Base-by-base conservation (phyloP, 2,888 invertebrate genomes). In the Mesoligia furuncula region DNA sequence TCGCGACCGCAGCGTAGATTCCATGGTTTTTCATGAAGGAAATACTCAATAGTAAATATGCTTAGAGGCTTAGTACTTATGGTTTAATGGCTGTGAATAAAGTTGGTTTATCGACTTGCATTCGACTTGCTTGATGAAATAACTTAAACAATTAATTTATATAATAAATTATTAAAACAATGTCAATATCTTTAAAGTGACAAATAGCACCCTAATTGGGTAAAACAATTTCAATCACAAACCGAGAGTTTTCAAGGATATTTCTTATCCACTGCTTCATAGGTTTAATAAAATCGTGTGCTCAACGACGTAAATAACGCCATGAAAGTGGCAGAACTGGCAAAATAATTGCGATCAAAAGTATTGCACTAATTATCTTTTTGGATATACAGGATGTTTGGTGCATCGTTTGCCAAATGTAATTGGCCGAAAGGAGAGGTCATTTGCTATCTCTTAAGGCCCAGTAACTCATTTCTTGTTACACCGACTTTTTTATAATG, bases 1-100 rank as follows among this genome's bases (percentile, higher is more conserved):
- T n/a, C n/a, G n/a, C n/a, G n/a, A n/a, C n/a, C n/a, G 36, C 36
- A 36, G 36, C 3, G 36, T 36, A 36, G 36, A 36, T 36, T 36
- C 36, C 36, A 36, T 36, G 4, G 4, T 4, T 36, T 36, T 36
- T 36, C 36, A 36, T 36, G 36, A 36, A 36, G 36, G 2, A 36
- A 36, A 36, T 36, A 36, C 36, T 36, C 36, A 36, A 36, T 36
- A 36, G 4, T 36, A 36, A 36, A 36, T 36, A 36, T 2, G 24
- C 13, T 71, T 1, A 39, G 70, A 73, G 54, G 42, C 31, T 17
- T 42, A 17, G 13, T 27, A 48, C n/a, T 8, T 15, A 27, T 9
- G 11, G 7, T 45, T 24, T 11, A 39, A 15, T n/a, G 57, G 72
- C 36, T 72, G 72, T 74, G 74, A 45, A 71, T 73, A 15, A 36